Conservation (phyloP, 2,797 vertebrate species). For the Macrochelys suwanniensis region DNA sequence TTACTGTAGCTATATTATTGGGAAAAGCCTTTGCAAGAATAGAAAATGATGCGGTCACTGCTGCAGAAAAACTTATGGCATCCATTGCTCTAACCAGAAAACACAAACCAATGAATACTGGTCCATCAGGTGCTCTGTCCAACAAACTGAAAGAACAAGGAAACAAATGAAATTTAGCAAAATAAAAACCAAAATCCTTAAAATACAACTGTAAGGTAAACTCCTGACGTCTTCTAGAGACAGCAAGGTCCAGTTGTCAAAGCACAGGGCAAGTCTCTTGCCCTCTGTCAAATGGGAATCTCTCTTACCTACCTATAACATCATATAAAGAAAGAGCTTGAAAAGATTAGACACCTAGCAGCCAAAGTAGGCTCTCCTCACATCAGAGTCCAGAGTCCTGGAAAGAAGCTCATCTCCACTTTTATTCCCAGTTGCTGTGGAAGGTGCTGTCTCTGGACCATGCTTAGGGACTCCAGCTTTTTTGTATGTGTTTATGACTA, state of each 20-base stretch:
- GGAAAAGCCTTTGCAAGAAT: slow-evolving; percentile 93
- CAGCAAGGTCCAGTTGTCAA: neutral
- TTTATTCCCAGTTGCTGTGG: neutral
- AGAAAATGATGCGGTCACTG: slow-evolving; percentile 90
- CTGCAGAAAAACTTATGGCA: slow-evolving; percentile 90
- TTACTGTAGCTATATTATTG: slow-evolving; percentile 91
- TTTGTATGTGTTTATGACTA: neutral
- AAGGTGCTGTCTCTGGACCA: neutral
- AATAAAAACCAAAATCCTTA: neutral
- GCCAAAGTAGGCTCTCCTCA: neutral
- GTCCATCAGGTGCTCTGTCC: slow-evolving; percentile 85
- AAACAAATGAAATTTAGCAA: neutral
- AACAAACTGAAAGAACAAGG: slow-evolving; percentile 85
- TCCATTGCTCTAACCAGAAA: slow-evolving; percentile 91
- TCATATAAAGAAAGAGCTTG: neutral
- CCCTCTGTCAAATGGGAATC: neutral
- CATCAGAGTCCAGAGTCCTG: neutral
- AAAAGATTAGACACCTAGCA: neutral
- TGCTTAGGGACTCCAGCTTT: neutral
- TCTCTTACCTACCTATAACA: neutral
- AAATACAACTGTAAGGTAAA: neutral
- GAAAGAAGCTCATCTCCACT: neutral
- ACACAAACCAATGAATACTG: slow-evolving; percentile 88
- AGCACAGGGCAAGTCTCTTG: neutral
- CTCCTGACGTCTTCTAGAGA: neutral